phyloP scores from a whole-genome alignment of 2,797 vertebrate genomes.

The Myotis findleyi region DNA sequence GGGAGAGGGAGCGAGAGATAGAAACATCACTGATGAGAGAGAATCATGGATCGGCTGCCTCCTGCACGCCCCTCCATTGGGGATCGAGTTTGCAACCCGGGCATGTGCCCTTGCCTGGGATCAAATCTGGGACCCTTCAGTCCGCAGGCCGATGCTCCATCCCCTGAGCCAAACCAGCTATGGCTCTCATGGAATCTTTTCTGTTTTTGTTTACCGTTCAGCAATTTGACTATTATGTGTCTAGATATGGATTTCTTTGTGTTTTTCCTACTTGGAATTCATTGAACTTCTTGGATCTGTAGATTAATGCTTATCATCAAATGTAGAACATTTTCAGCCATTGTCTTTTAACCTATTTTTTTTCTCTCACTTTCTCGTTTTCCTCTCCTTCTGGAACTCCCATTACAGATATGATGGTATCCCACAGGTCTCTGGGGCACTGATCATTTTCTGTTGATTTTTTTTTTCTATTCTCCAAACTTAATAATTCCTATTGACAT shows the following conservation, averaged over 20 bases:
- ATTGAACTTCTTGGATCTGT: not conserved
- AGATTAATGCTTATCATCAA: conserved; percentile 8
- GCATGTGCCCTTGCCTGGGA: no score
- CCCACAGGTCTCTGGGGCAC: not conserved
- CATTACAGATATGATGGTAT: not conserved
- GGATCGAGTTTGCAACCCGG: no score
- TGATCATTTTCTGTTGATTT: not conserved
- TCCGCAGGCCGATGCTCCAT: no score
- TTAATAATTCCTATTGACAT: not conserved
- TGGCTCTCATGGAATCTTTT: not conserved
- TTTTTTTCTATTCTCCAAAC: not conserved
- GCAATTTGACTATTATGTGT: not conserved
- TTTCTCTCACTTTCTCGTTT: not conserved
- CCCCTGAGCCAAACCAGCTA: no score
- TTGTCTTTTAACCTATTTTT: not conserved
- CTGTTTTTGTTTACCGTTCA: not conserved
- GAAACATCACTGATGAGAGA: no score
- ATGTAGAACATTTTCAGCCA: not conserved
- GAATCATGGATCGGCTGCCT: no score
- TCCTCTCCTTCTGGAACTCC: not conserved
- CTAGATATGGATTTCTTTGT: not conserved
- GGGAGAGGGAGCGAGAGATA: no score
- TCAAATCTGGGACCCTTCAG: no score
- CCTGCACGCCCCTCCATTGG: no score
- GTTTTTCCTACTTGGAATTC: not conserved